phyloP scores from a whole-genome alignment of 2,888 invertebrate genomes.

The Chrysolina haemoptera region DNA sequence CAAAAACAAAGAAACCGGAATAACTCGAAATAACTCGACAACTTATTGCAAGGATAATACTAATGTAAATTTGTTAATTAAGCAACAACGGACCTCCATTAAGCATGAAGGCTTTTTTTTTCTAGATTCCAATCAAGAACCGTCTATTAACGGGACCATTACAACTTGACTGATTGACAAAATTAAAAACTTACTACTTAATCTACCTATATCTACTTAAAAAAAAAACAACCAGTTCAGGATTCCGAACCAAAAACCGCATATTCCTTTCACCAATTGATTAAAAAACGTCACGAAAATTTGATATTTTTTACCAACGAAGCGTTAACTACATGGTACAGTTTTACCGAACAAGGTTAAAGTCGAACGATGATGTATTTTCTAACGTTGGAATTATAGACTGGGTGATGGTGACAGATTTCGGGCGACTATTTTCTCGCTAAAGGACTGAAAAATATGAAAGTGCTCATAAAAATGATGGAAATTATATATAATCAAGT shows the following conservation, averaged over 20 bases:
- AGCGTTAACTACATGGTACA: background rate
- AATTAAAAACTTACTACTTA: background rate
- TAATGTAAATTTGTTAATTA: too few relatives aligned
- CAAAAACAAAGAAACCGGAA: too few relatives aligned
- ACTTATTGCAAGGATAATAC: too few relatives aligned
- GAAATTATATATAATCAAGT: too few relatives aligned
- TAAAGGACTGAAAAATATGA: too few relatives aligned
- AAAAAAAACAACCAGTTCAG: background rate
- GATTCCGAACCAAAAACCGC: background rate
- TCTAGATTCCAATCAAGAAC: background rate
- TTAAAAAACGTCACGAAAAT: background rate
- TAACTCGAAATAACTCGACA: too few relatives aligned
- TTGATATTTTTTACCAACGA: background rate
- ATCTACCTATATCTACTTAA: background rate
- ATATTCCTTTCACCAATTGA: constrained; percentile 12
- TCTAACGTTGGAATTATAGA: background rate
- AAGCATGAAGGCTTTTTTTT: background rate
- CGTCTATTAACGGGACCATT: background rate
- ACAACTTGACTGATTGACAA: background rate
- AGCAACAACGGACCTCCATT: background rate
- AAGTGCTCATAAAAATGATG: too few relatives aligned
- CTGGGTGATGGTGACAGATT: too few relatives aligned
- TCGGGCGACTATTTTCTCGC: too few relatives aligned
- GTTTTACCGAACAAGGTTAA: constrained; percentile 4
- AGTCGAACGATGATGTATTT: background rate